phyloP scores from a whole-genome alignment of 2,888 invertebrate species.

The Eremobia ochroleuca region DNA sequence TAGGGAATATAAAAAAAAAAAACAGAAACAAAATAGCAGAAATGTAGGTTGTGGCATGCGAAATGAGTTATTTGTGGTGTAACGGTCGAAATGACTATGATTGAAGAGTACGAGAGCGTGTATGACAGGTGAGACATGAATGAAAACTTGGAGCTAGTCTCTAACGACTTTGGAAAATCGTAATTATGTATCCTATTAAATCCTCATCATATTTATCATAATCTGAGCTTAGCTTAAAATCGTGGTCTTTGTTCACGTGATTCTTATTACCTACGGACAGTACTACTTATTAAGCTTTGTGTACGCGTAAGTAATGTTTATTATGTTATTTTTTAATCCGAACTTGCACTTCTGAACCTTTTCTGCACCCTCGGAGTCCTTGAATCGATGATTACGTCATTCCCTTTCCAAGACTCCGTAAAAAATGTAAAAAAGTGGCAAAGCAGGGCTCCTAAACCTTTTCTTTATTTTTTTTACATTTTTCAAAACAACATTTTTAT shows the following conservation, averaged over 20 bases:
- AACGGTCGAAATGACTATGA: too few relatives aligned
- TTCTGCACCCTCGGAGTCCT: slow-evolving; percentile 53
- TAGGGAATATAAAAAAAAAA: too few relatives aligned
- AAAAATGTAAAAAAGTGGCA: slow-evolving; percentile 52
- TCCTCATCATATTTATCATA: not conserved
- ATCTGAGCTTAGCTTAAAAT: not conserved
- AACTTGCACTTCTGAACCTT: slow-evolving; percentile 34
- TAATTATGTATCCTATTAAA: not conserved
- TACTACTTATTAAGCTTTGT: not conserved
- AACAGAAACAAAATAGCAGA: too few relatives aligned
- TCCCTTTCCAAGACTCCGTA: slow-evolving; percentile 54
- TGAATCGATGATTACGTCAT: slow-evolving; percentile 69
- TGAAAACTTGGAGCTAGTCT: not conserved
- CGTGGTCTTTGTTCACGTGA: not conserved
- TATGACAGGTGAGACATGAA: too few relatives aligned
- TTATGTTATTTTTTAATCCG: not conserved
- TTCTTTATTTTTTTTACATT: slow-evolving; percentile 19
- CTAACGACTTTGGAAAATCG: not conserved
- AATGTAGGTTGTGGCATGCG: too few relatives aligned
- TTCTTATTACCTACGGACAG: not conserved
- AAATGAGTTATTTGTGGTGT: too few relatives aligned
- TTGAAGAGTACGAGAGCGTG: too few relatives aligned
- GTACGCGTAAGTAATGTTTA: not conserved
- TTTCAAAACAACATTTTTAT: not conserved
- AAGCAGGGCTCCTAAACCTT: slow-evolving; percentile 52